Evolutionary conservation across 2,888 invertebrate genomes (phyloP).

Genomic region (Mesorhabditis spiculigera): DNA sequence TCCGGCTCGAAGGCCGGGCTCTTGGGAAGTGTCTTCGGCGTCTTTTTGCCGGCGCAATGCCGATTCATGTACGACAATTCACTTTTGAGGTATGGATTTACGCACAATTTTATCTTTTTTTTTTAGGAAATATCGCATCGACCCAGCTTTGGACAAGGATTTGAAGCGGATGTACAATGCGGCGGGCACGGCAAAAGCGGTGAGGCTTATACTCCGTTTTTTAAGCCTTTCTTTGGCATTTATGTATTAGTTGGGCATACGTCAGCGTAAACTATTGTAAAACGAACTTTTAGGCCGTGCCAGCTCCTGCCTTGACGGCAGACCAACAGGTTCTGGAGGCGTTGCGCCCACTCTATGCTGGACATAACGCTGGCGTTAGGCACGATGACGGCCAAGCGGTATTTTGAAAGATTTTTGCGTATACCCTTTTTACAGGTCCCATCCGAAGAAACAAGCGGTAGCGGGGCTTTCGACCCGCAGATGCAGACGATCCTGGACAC

Average conservation of each 20-base stretch:
- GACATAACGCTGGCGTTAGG: too few relatives aligned
- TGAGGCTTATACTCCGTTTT: conserved; percentile 9
- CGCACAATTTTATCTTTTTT: background rate
- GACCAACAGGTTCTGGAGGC: background rate
- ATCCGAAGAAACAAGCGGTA: too few relatives aligned
- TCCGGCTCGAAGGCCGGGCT: background rate
- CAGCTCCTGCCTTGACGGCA: background rate
- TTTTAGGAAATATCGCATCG: conserved; percentile 28
- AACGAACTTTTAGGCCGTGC: background rate
- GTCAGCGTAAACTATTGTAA: background rate
- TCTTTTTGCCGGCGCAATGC: background rate
- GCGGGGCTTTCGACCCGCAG: too few relatives aligned
- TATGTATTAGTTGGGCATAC: too few relatives aligned
- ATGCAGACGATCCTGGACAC: too few relatives aligned
- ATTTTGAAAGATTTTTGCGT: too few relatives aligned
- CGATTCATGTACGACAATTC: background rate
- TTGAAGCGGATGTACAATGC: conserved; percentile 31
- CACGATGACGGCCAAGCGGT: too few relatives aligned
- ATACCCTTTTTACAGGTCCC: too few relatives aligned
- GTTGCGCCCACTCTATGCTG: background rate
- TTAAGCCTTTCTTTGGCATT: background rate
- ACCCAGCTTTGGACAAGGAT: conserved; percentile 28
- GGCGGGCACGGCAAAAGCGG: conserved; percentile 17
- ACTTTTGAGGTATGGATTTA: background rate
- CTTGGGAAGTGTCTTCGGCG: background rate